Percentiles rank a stretch among this genome's conserved stretches.
These are phyloP conservation scores for Benthosema pterotum DNA, from an alignment of 2,797 vertebrate species.

Conservation along the genomic window DNA sequence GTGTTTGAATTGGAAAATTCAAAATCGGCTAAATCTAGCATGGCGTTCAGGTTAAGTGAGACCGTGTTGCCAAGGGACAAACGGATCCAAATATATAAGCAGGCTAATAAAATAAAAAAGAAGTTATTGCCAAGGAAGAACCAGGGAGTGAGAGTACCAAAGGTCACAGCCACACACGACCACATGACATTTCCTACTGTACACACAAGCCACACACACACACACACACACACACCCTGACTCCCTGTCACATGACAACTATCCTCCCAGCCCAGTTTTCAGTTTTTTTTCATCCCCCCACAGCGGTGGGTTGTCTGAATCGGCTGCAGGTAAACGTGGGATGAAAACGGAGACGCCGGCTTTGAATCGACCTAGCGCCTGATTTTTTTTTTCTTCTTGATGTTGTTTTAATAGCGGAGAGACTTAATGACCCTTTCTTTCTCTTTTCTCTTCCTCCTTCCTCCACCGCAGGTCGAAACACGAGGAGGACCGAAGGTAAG, in stretches of 20 bases:
- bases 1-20: too few species aligned
- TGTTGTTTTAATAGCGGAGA: background rate
- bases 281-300: constrained; percentile 18
- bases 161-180: constrained; percentile 51
- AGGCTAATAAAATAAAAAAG: constrained; percentile 50
- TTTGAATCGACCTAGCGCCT: background rate
- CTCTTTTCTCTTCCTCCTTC: constrained; percentile 24
- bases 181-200: constrained; percentile 55
- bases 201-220: background rate
- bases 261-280: background rate
- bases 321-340: constrained; percentile 8
- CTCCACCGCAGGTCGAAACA: constrained; percentile 88
- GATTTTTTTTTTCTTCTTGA: background rate
- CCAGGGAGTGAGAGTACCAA: constrained; percentile 54
- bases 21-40: background rate
- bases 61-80: constrained; percentile 13
- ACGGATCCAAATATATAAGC: constrained; percentile 14
- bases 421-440: constrained; percentile 13
- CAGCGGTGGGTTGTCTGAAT: background rate
- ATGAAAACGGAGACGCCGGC: background rate
- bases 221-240: constrained; percentile 13
- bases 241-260: constrained; percentile 63
- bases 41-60: background rate
- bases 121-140: constrained; percentile 43
- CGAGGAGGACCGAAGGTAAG: constrained; percentile 93